Conservation (phyloP, 2,888 invertebrate species). For the Schizaphis graminum region DNA sequence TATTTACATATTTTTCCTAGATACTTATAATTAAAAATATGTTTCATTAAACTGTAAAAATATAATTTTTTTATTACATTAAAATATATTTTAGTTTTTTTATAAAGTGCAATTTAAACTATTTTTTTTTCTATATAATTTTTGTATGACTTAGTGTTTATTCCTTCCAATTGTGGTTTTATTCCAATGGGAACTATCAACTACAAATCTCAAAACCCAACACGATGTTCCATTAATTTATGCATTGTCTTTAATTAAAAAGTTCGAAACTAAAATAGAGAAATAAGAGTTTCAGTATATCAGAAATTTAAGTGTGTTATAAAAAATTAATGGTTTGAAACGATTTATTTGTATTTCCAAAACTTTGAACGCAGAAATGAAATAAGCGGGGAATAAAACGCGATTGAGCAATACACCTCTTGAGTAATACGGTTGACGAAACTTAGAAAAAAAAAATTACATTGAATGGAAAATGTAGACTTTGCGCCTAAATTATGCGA, state of each 20-base stretch:
- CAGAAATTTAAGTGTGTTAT: neutral
- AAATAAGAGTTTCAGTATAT: neutral
- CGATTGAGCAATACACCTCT: neutral
- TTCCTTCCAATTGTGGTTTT: neutral
- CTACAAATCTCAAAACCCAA: no score
- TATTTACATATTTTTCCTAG: neutral
- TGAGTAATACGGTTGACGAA: neutral
- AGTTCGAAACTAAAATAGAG: no score
- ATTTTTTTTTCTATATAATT: neutral
- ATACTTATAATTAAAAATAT: no score
- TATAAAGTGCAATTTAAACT: neutral
- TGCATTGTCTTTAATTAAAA: no score
- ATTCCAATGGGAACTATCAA: no score
- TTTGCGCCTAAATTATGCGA: neutral
- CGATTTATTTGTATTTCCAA: neutral
- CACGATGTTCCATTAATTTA: no score
- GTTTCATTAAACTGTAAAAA: neutral
- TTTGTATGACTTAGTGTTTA: neutral
- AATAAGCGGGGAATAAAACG: no score
- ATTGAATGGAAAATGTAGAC: neutral
- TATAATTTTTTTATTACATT: no score
- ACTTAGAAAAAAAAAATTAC: neutral
- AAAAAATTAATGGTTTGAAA: neutral
- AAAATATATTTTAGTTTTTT: neutral
- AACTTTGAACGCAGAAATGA: neutral